Evolutionary conservation across 2,888 invertebrate species (phyloP).

Genomic region (Deilephila elpenor): DNA sequence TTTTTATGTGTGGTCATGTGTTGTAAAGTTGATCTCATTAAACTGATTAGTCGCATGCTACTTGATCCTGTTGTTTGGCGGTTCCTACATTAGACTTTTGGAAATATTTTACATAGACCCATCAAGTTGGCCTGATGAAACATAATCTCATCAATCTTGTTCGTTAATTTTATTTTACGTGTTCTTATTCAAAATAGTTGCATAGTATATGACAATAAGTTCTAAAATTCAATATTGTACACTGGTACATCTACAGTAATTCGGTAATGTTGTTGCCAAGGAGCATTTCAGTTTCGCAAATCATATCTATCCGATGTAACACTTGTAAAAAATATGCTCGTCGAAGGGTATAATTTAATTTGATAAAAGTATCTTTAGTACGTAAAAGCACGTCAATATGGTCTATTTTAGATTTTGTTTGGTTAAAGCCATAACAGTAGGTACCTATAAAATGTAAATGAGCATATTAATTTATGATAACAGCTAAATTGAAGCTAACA

Average conservation of each 20-base stretch:
- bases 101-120: too few relatives aligned
- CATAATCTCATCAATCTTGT: too few relatives aligned
- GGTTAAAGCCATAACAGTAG: not conserved
- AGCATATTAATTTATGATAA: slow-evolving; percentile 9
- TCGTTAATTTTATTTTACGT: too few relatives aligned
- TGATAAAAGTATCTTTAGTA: not conserved
- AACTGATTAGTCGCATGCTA: too few relatives aligned
- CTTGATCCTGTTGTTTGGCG: too few relatives aligned
- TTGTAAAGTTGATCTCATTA: too few relatives aligned
- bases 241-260: not conserved
- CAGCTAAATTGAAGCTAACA: not conserved
- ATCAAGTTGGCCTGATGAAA: too few relatives aligned
- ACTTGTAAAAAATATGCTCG: not conserved
- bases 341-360: not conserved
- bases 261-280: not conserved
- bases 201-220: not conserved
- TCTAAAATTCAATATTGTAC: not conserved
- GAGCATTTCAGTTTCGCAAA: not conserved
- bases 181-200: too few relatives aligned
- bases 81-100: too few relatives aligned
- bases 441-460: not conserved
- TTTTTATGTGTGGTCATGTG: too few relatives aligned
- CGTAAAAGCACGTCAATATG: not conserved
- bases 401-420: not conserved
- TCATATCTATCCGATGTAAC: not conserved